Evolutionary conservation across 2,888 invertebrate genomes (phyloP).

Genomic region (Gnatocerus cornutus): DNA sequence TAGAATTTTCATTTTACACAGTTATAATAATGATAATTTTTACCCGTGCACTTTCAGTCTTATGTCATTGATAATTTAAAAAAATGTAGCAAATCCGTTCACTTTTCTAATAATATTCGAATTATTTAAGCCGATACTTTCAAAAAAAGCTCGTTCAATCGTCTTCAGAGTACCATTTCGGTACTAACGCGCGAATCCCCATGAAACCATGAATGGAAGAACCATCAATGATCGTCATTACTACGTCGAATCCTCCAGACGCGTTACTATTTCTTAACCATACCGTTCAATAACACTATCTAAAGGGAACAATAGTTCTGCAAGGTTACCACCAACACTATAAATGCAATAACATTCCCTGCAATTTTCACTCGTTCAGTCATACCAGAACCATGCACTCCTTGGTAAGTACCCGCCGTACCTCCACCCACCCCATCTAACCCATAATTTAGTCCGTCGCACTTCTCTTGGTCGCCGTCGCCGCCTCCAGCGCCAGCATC

Average conservation of each 20-base stretch:
- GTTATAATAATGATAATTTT: not conserved
- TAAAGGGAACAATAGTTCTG: conserved; percentile 46
- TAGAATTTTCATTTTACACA: not conserved
- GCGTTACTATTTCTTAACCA: conserved; percentile 19
- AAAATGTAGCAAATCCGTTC: conserved; percentile 36
- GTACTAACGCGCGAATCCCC: not conserved
- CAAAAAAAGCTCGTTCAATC: not conserved
- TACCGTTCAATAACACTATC: conserved; percentile 42
- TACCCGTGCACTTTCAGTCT: conserved; percentile 22
- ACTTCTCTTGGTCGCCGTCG: conserved; percentile 44
- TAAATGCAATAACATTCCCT: conserved; percentile 45
- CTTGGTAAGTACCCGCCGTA: conserved; percentile 44
- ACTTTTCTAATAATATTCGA: conserved; percentile 26
- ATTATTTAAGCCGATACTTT: conserved; percentile 9
- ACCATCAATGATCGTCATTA: not conserved
- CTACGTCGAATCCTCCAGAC: conserved; percentile 10
- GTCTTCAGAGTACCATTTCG: not conserved
- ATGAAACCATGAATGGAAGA: not conserved
- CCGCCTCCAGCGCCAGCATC: conserved; percentile 39
- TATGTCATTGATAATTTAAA: conserved; percentile 34
- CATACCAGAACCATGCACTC: conserved; percentile 50
- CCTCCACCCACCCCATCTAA: not conserved
- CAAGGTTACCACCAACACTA: conserved; percentile 47
- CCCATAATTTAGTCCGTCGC: conserved; percentile 23
- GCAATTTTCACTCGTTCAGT: conserved; percentile 37